Percentiles rank a stretch among this genome's conserved stretches.
These are phyloP conservation scores for Petaurus breviceps DNA, from an alignment of 2,113 vertebrate species.

Conservation along the genomic window DNA sequence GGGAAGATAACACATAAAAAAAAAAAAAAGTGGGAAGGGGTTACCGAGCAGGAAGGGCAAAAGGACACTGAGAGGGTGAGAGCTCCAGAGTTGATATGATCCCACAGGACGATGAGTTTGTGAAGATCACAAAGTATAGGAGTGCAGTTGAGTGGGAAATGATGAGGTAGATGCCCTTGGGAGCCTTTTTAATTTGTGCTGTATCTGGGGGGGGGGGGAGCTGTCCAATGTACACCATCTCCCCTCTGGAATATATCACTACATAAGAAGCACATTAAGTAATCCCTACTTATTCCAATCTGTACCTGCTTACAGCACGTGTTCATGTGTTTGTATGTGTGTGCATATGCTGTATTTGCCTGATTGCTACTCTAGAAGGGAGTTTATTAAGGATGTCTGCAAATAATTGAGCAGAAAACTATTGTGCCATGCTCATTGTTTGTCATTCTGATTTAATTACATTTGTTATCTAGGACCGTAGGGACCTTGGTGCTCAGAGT, in stretches of 20 bases:
- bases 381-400: slow-evolving; percentile 59
- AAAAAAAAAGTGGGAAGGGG: neutral
- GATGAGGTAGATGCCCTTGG: neutral
- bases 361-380: slow-evolving; percentile 49
- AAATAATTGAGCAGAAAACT: slow-evolving; percentile 43
- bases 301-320: slow-evolving; percentile 48
- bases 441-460: slow-evolving; percentile 43
- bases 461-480: slow-evolving; percentile 26
- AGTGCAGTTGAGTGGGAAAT: neutral
- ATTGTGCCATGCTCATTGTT: neutral
- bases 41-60: neutral
- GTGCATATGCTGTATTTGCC: neutral
- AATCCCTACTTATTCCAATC: slow-evolving; percentile 62
- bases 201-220: neutral
- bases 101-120: neutral
- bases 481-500: neutral
- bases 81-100: neutral
- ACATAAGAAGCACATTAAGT: slow-evolving; percentile 32
- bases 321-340: neutral
- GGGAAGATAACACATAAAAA: neutral
- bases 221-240: neutral
- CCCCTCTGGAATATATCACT: neutral
- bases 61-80: neutral
- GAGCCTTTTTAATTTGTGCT: neutral
- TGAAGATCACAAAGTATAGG: neutral